These are phyloP conservation scores for Stratiomys singularior DNA, from an alignment of 2,888 invertebrate species.

Conservation along the genomic window DNA sequence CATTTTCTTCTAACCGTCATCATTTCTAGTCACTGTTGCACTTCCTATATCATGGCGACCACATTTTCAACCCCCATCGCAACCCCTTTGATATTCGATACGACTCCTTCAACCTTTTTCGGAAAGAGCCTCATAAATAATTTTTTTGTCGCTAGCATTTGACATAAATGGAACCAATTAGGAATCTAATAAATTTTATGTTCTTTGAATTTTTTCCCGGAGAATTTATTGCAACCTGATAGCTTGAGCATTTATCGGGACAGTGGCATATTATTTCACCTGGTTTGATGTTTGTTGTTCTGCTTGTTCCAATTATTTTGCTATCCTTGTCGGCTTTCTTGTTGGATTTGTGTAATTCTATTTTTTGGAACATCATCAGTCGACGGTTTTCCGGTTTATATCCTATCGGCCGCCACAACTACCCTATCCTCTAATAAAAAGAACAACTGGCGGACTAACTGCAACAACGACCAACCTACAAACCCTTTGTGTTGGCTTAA, in stretches of 20 bases:
- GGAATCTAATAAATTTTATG: slow-evolving; percentile 44
- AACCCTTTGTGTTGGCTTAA: slow-evolving; percentile 43
- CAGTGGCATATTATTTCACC: slow-evolving; percentile 21
- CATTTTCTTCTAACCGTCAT: not conserved
- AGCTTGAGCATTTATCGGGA: not conserved
- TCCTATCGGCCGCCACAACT: slow-evolving; percentile 7
- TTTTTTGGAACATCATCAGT: slow-evolving; percentile 8
- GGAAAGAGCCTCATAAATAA: slow-evolving; percentile 26
- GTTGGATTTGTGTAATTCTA: not conserved
- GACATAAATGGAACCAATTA: slow-evolving; percentile 46
- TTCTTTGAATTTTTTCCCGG: slow-evolving; percentile 38
- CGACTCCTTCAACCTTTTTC: too few relatives aligned
- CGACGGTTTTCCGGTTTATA: not conserved
- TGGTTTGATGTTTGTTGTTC: not conserved
- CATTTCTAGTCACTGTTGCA: not conserved
- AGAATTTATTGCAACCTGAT: slow-evolving; percentile 40
- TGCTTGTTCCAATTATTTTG: not conserved
- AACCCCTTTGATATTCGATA: slow-evolving; percentile 27
- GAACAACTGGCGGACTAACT: slow-evolving; percentile 25
- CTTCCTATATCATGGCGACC: not conserved
- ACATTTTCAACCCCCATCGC: not conserved
- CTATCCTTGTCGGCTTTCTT: not conserved
- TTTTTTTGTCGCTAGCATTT: slow-evolving; percentile 22
- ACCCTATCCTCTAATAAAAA: slow-evolving; percentile 31
- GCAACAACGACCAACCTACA: slow-evolving; percentile 1